phyloP scores from a whole-genome alignment of 1,140 invertebrate genomes.

The Habropoda laboriosa region DNA sequence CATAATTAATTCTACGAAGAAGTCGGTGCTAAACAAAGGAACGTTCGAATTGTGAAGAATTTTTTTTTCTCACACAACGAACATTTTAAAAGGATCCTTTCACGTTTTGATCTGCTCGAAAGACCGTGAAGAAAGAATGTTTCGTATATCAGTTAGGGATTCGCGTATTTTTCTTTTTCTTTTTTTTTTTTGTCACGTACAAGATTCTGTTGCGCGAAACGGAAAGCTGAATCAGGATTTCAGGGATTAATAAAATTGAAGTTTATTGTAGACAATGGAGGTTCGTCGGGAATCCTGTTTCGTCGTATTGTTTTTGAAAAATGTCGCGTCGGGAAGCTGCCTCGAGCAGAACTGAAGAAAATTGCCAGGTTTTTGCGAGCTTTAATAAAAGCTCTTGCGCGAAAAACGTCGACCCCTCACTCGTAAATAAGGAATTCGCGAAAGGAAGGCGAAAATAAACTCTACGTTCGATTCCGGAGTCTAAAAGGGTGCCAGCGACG shows the following conservation, averaged over 20 bases:
- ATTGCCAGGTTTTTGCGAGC: neutral
- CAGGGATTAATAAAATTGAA: neutral
- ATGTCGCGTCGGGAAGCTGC: too few species aligned
- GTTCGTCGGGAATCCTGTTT: neutral
- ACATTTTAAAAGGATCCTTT: too few species aligned
- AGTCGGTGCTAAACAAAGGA: neutral
- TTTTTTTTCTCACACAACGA: too few species aligned
- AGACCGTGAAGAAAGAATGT: too few species aligned
- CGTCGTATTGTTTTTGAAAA: neutral
- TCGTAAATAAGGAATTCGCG: neutral
- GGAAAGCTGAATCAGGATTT: neutral
- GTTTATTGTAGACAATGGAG: neutral
- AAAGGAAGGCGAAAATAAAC: neutral
- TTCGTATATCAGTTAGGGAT: too few species aligned
- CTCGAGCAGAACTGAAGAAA: neutral
- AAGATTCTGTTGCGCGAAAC: too few species aligned
- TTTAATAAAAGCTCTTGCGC: constrained; percentile 15
- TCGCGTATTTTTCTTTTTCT: too few species aligned
- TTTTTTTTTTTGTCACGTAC: too few species aligned
- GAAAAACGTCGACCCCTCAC: neutral
- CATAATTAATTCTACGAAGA: neutral
- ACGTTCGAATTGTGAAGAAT: neutral
- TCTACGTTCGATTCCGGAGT: neutral
- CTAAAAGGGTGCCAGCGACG: neutral
- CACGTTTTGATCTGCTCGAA: too few species aligned